phyloP scores from a whole-genome alignment of 2,113 vertebrate species.

The Copsychus sechellarum region DNA sequence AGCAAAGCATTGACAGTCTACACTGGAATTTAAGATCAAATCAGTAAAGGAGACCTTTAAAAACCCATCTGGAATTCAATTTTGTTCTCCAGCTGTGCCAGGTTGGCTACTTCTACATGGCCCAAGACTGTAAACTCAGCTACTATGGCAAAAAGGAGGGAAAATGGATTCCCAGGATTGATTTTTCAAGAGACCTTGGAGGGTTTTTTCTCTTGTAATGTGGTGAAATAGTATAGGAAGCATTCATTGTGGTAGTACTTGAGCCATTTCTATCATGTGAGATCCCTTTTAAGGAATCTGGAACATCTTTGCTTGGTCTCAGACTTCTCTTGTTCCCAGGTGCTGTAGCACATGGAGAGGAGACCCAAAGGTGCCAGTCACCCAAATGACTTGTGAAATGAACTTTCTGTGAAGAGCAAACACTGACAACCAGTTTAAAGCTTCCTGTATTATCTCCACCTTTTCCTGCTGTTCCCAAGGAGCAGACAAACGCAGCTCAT shows the following conservation, averaged over 20 bases:
- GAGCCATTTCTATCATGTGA: accelerated
- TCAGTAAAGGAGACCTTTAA: not conserved
- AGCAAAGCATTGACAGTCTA: not conserved
- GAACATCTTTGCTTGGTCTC: not conserved
- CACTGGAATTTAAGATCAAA: not conserved
- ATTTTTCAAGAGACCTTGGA: not conserved
- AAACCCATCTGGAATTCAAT: not conserved
- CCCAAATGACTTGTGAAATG: not conserved
- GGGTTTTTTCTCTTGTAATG: accelerated
- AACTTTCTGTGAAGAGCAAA: not conserved
- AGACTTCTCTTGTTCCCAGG: not conserved
- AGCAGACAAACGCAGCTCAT: not conserved
- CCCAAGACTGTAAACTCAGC: accelerated
- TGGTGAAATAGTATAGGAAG: not conserved
- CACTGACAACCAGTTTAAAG: not conserved
- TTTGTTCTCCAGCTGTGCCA: not conserved
- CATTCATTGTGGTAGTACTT: not conserved
- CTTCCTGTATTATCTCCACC: not conserved
- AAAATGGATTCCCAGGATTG: not conserved
- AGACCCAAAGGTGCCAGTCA: not conserved
- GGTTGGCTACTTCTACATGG: not conserved
- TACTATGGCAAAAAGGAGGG: accelerated
- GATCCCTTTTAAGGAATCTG: not conserved
- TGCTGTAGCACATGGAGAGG: not conserved
- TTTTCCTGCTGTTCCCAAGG: not conserved